Evolutionary conservation across 2,888 invertebrate genomes (phyloP), one percentile per base, ranked within the genome.

Genomic region (Odontocolon sp.): DNA sequence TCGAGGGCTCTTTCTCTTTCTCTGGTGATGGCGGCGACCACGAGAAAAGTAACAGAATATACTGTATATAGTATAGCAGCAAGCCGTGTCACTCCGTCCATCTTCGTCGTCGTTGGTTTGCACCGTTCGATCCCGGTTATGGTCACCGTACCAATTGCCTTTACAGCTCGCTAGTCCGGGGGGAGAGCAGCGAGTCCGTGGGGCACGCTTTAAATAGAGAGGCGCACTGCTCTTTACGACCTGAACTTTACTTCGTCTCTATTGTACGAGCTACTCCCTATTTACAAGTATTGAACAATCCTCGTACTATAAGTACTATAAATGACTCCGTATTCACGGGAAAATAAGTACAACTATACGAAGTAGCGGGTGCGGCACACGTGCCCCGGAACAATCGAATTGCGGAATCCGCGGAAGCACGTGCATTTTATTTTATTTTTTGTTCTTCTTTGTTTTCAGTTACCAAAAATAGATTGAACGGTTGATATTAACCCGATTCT

Each of bases 191-290:
- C 14, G 54, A 57, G 45, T 38, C 50, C 59, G 14, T 38, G 68
- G 50, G 38, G 47, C 68, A 38, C 23, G 50, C 42, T 73, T 67
- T 61, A 54, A 73, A 74, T 74, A 68, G 73, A 74, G 73, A 57
- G 57, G 50, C 69, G 50, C 69, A 63, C 59, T 75, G 75, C 69
- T 75, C 75, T 69, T 75, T 75, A 75, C 69, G 64, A 75, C 28
- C 69, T 75, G 75, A 75, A 75, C 75, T 75, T 75, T 75, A 57
- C 69, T 69, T 50, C 18, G 47, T 50, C 47, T n/a, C 50, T 64
- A 50, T 33, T 64, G 11, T 47, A 33, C 38, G 11, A 4, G 54
- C 26, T 38, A 50, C 64, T 36, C 50, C 64, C 26, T 26, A 28
- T 64, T 64, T 38, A 64, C 50, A 26, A 21, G 47, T 36, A 36